Evolutionary conservation across 1,140 invertebrate species (phyloP).

Genomic region (Frieseomelitta varia): DNA sequence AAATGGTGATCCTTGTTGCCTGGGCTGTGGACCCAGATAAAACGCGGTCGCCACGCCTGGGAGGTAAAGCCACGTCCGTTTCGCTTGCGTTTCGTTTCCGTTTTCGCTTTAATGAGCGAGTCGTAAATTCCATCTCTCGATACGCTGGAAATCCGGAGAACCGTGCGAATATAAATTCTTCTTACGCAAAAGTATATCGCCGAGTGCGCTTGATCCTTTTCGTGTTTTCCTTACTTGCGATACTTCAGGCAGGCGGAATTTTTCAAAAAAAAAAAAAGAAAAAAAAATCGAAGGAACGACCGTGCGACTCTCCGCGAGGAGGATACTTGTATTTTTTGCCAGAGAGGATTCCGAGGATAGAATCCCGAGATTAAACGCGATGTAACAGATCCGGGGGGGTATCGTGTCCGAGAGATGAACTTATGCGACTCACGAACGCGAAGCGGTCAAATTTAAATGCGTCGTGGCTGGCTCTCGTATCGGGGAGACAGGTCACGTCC

Average conservation of each 20-base stretch:
- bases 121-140: no score
- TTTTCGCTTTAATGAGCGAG: not conserved
- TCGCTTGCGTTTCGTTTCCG: not conserved
- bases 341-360: slow-evolving; percentile 11
- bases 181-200: no score
- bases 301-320: not conserved
- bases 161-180: no score
- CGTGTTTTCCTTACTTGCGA: not conserved
- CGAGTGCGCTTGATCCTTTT: no score
- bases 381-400: slow-evolving; percentile 62
- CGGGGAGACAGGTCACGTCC: slow-evolving; percentile 64
- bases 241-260: not conserved
- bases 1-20: slow-evolving; percentile 41
- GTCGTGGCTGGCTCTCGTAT: slow-evolving; percentile 48
- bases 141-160: no score
- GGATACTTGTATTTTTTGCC: not conserved
- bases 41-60: not conserved
- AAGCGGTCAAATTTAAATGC: slow-evolving; percentile 64
- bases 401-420: slow-evolving; percentile 47
- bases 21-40: not conserved
- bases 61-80: slow-evolving; percentile 6
- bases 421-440: slow-evolving; percentile 64
- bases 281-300: no score
- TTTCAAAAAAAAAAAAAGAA: no score
- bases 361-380: slow-evolving; percentile 40